Percentiles rank a stretch among this genome's conserved stretches.
These are phyloP conservation scores for Australoheros facetus DNA, from an alignment of 2,797 vertebrate species.

Conservation along the genomic window DNA sequence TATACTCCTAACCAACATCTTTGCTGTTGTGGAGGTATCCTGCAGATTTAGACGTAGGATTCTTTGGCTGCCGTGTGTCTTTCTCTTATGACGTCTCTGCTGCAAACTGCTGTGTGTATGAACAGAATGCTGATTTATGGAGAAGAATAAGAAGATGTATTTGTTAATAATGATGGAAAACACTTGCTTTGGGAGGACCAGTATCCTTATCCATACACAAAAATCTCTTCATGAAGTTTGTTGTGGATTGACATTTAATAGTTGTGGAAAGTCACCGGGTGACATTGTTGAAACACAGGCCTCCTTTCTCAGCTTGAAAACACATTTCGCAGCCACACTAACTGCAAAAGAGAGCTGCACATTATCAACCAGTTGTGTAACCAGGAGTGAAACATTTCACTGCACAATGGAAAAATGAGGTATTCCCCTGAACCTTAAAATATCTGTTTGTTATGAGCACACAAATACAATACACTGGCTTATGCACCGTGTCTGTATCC, in stretches of 20 bases:
- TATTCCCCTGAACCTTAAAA: conserved; percentile 9
- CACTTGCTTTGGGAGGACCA: conserved; percentile 28
- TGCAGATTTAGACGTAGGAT: too few relatives aligned
- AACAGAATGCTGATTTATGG: conserved; percentile 6
- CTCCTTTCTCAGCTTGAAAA: conserved; percentile 27
- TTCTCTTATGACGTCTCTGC: too few relatives aligned
- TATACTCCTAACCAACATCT: not conserved
- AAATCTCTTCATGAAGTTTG: conserved; percentile 36
- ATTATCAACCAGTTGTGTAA: conserved; percentile 27
- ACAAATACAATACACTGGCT: not conserved
- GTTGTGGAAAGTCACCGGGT: conserved; percentile 14
- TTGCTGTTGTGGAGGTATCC: not conserved
- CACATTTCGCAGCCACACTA: conserved; percentile 26
- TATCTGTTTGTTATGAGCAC: conserved; percentile 10
- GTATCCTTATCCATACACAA: conserved; percentile 34
- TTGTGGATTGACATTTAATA: conserved; percentile 19
- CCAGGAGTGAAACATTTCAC: conserved; percentile 4
- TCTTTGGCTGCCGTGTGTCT: too few relatives aligned
- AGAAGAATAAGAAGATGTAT: conserved; percentile 15
- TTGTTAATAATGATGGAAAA: conserved; percentile 9
- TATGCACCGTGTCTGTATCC: not conserved
- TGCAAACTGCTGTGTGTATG: not conserved
- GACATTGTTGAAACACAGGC: conserved; percentile 14
- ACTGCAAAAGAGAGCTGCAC: conserved; percentile 29
- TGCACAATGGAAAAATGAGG: not conserved